Evolutionary conservation across 2,888 invertebrate species (phyloP).

Genomic region (Spialia ferax): DNA sequence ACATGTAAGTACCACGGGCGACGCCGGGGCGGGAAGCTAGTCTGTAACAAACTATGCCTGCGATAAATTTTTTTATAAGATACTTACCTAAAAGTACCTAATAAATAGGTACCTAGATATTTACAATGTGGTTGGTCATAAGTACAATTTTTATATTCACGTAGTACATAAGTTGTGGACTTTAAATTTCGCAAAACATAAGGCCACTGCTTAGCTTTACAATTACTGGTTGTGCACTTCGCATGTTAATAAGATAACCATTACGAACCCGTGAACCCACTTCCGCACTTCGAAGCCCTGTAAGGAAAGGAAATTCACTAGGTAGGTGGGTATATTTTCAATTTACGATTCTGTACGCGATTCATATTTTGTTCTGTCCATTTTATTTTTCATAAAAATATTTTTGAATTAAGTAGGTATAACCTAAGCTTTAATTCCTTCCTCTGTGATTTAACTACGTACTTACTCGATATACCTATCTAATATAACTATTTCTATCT

Average conservation of each 20-base stretch:
- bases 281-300: constrained; percentile 82
- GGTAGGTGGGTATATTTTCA: constrained; percentile 43
- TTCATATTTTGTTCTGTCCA: constrained; percentile 56
- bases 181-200: constrained; percentile 26
- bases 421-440: too few species aligned
- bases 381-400: constrained; percentile 57
- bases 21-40: too few species aligned
- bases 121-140: too few species aligned
- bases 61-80: too few species aligned
- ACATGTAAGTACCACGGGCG: too few species aligned
- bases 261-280: constrained; percentile 60
- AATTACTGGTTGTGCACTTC: constrained; percentile 41
- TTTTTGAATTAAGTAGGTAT: not conserved
- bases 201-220: constrained; percentile 17
- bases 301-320: constrained; percentile 81
- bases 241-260: constrained; percentile 69
- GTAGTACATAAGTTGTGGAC: not conserved
- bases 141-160: not conserved
- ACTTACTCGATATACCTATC: too few species aligned
- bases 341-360: constrained; percentile 73
- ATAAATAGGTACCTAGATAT: too few species aligned
- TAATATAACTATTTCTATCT: too few species aligned
- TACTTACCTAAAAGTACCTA: too few species aligned
- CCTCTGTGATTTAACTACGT: too few species aligned
- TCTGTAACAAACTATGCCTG: too few species aligned